phyloP scores from a whole-genome alignment of 2,888 invertebrate genomes.

The Caenorhabditis parvicauda region DNA sequence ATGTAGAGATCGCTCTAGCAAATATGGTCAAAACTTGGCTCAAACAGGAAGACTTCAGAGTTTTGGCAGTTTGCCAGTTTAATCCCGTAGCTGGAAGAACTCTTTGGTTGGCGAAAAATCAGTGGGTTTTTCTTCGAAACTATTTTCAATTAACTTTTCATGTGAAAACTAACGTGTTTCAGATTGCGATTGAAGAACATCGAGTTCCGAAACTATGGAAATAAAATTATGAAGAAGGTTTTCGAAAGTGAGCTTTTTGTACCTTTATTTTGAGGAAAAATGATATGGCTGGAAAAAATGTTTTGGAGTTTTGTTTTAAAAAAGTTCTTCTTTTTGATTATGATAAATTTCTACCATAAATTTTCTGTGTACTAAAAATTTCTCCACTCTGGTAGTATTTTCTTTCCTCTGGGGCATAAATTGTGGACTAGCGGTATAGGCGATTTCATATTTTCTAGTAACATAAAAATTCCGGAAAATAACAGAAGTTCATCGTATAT shows the following conservation, averaged over 20 bases:
- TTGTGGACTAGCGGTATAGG: no score
- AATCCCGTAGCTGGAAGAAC: constrained; percentile 48
- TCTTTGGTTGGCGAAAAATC: constrained; percentile 54
- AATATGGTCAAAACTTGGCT: constrained; percentile 51
- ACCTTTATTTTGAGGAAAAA: no score
- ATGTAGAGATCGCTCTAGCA: constrained; percentile 53
- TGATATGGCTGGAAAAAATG: no score
- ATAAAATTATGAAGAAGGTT: constrained; percentile 53
- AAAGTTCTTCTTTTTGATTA: no score
- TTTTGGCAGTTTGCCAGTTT: constrained; percentile 56
- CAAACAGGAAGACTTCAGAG: constrained; percentile 46
- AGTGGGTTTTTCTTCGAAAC: constrained; percentile 21
- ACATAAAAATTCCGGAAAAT: no score
- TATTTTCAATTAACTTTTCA: constrained; percentile 1
- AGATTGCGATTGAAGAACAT: constrained; percentile 52
- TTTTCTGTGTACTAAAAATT: no score
- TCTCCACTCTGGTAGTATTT: no score
- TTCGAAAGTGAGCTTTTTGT: constrained; percentile 35
- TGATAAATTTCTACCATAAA: no score
- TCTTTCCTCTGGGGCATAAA: no score
- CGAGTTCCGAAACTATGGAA: constrained; percentile 50
- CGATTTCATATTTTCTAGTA: no score
- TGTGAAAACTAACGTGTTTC: constrained; percentile 4
- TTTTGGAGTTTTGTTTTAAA: no score
- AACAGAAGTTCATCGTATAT: no score